phyloP scores from a whole-genome alignment of 1,140 invertebrate genomes.

The Pteromalus puparum region DNA sequence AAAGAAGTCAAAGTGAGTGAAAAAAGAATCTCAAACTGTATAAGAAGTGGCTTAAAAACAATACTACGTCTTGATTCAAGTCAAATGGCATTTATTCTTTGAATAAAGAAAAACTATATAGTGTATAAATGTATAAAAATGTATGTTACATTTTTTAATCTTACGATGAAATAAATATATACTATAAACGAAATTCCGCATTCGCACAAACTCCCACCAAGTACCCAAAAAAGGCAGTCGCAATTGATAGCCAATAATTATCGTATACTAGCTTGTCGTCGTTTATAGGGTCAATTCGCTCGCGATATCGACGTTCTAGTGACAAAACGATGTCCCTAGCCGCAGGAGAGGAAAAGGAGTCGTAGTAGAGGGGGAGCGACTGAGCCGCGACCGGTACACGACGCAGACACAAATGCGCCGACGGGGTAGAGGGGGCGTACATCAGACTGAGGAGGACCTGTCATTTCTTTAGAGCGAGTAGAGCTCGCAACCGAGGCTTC shows the following conservation, averaged over 20 bases:
- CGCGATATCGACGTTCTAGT: neutral
- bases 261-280: no score
- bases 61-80: neutral
- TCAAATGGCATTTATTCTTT: constrained; percentile 40
- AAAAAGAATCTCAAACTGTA: constrained; percentile 8
- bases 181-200: neutral
- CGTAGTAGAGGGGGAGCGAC: neutral
- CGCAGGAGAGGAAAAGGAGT: neutral
- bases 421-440: constrained; percentile 32
- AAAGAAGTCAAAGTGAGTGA: neutral
- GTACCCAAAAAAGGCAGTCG: no score
- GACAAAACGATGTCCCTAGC: constrained; percentile 14
- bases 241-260: no score
- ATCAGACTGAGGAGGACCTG: constrained; percentile 21
- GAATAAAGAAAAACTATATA: constrained; percentile 21
- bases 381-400: neutral
- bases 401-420: neutral
- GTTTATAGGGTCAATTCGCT: neutral
- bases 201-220: no score
- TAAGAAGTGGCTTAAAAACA: constrained; percentile 26
- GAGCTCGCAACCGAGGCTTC: constrained; percentile 8
- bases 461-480: constrained; percentile 7
- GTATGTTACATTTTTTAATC: constrained; percentile 51
- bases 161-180: constrained; percentile 40
- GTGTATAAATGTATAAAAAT: constrained; percentile 50